Evolutionary conservation across 1,140 invertebrate genomes (phyloP), one percentile per base, ranked within the genome.

Genomic region (Drosophila tsacasi): DNA sequence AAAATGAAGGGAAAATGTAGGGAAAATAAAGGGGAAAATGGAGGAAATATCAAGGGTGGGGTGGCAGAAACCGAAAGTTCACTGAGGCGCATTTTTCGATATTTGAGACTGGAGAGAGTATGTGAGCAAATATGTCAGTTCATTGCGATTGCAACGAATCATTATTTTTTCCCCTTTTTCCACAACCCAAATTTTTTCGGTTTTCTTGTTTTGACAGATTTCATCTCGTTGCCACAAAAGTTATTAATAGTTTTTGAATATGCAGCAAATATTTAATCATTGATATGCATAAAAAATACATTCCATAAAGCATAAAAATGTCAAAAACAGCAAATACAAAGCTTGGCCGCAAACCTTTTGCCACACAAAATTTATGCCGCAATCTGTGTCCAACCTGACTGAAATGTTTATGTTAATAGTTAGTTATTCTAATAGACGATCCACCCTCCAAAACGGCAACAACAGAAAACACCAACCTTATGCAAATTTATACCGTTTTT

Each of bases 321-420:
- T 67, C 68, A 67, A 42, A 79, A 72, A 73, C 55, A 73, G n/a
- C 35, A 40, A 62, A 66, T 30, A 60, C 65, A 64, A 81, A 81
- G 44, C 65, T 30, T 64, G 30, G 64, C 73, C 80, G 57, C 81
- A 72, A 87, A 83, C 68, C 76, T 81, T 83, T 68, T 46, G 82
- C 59, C 84, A 25, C 84, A 25, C 75, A 60, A 57, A 90, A 84
- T 83, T 90, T 89, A 84, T 90, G 80, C 66, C 84, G 58, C 78
- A 90, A 81, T 89, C 83, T 75, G 68, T 89, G 85, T 83, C 78
- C 76, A 83, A 83, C 80, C 84, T 83, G 84, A 47, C 60, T 66
- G 25, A 64, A 77, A 69, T 74, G 59, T 73, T 87, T 87, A 87
- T 87, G 83, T 76, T 89, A 84, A 87, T 87, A 79, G 76, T 79